phyloP scores from a whole-genome alignment of 2,113 vertebrate species.

The Elaphurus davidianus region DNA sequence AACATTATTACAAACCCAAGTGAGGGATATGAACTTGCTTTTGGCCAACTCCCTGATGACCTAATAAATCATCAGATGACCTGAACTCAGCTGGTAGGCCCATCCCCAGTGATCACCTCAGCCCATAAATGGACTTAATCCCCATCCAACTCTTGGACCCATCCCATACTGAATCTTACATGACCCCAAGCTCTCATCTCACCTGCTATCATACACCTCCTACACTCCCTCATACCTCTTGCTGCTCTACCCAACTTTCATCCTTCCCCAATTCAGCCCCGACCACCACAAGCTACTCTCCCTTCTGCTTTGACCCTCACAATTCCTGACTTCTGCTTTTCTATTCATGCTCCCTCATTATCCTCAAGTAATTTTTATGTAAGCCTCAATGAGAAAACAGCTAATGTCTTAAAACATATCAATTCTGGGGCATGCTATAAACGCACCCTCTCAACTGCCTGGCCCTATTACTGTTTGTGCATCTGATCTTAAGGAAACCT shows the following conservation, averaged over 20 bases:
- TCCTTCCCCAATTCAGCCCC: background rate
- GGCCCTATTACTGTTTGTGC: background rate
- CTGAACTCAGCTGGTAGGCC: background rate
- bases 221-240: background rate
- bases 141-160: background rate
- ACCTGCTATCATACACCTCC: background rate
- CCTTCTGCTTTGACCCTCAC: background rate
- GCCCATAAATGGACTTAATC: background rate
- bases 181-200: background rate
- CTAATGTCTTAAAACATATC: background rate
- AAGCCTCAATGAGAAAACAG: background rate
- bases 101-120: background rate
- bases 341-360: background rate
- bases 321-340: background rate
- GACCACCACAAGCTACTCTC: background rate
- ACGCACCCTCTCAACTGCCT: background rate
- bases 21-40: background rate
- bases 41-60: background rate
- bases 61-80: background rate
- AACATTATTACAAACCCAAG: background rate
- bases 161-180: background rate
- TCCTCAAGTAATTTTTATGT: background rate
- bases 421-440: background rate
- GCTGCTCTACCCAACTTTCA: background rate
- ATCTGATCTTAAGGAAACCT: background rate